Evolutionary conservation across 2,888 invertebrate species (phyloP).

Genomic region (Ectobius pallidus): DNA sequence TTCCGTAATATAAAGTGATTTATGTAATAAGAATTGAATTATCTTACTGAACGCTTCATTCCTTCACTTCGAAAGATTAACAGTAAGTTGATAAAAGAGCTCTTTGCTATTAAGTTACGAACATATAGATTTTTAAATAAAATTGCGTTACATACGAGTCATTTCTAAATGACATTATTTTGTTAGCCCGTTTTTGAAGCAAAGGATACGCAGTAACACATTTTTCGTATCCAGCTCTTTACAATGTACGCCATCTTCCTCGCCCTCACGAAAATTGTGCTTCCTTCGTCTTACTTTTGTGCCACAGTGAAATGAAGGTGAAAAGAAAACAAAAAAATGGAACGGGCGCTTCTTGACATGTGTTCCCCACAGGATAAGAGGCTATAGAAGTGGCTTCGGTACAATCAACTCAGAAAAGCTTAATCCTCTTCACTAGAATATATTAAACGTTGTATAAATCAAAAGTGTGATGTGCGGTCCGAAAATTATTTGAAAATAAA

Average conservation of each 20-base stretch:
- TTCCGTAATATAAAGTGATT: too few relatives aligned
- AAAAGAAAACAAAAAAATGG: conserved; percentile 20
- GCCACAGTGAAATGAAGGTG: not conserved
- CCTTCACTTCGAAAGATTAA: too few relatives aligned
- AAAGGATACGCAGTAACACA: not conserved
- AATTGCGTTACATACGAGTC: too few relatives aligned
- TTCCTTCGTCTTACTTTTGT: conserved; percentile 1
- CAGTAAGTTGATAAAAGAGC: too few relatives aligned
- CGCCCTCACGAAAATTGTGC: not conserved
- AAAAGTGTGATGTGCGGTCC: too few relatives aligned
- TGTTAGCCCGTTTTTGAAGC: conserved; percentile 15
- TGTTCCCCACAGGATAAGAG: conserved; percentile 29
- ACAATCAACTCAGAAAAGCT: not conserved
- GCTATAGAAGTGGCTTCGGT: not conserved
- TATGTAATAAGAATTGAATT: too few relatives aligned
- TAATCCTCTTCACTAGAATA: not conserved
- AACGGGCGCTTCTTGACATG: conserved; percentile 32
- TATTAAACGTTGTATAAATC: too few relatives aligned
- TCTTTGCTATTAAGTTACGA: too few relatives aligned
- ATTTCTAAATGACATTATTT: too few relatives aligned
- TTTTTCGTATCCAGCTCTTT: conserved; percentile 19
- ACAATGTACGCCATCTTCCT: conserved; percentile 1
- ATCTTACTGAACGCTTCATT: too few relatives aligned
- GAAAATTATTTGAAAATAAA: too few relatives aligned
- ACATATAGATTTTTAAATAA: too few relatives aligned